Base-by-base conservation (phyloP, 2,797 vertebrate species). In the Trematomus bernacchii region DNA sequence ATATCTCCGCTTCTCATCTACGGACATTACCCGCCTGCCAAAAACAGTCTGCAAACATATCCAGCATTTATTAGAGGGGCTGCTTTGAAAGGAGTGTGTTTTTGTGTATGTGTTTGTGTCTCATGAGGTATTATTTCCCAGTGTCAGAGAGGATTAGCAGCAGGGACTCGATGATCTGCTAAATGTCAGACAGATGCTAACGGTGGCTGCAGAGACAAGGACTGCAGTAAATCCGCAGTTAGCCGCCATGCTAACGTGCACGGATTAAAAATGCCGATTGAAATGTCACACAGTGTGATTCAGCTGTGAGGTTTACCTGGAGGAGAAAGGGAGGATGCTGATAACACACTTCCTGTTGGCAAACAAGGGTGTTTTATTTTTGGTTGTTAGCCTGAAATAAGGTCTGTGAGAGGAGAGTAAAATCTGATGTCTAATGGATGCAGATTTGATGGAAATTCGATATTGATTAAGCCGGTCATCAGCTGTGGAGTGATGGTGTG, bases 101-200 rank as follows among this genome's bases (percentile, higher is more conserved):
- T 37, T 21, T 21, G 5, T 30, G 30, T 3, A 30, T 30, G 33
- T 46, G 74, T 80, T 76, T 30, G 33, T 67, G 42, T 80, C 63
- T 57, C n/a, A 7, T 57, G 53, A 65, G 68, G 51, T 33, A 71
- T 72, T 65, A 59, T 82, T 68, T 66, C 19, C 11, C 61, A 59
- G 40, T 27, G 40, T 58, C 47, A 80, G 51, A 75, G 72, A 77
- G 62, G 87, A 81, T 76, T 47, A 81, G 65, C n/a, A 3, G 51
- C 16, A 61, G 0, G 82, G 85, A 76, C 12, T 10, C 4, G 37
- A 65, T 74, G 71, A 76, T 74, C 68, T 10, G 85, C 74, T 79
- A 66, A 88, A 84, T 69, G 67, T 78, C 77, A 82, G 66, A 82
- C 66, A 64, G 83, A 76, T 65, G 79, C 73, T 85, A 64, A 60